Conservation (phyloP, 2,888 invertebrate species). For the Halocaridina rubra region DNA sequence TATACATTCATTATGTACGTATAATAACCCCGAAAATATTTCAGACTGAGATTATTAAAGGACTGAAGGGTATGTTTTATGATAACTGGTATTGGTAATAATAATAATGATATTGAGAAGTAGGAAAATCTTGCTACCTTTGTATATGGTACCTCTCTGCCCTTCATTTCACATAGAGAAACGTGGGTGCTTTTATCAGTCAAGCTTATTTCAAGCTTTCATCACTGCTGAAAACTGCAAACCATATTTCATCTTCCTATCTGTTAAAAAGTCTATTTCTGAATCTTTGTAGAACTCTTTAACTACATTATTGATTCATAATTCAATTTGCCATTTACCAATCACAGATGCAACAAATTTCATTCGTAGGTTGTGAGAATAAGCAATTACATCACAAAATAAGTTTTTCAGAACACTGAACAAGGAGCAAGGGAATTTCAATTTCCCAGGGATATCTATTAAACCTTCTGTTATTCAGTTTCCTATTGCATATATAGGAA, state of each 20-base stretch:
- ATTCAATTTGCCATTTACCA: conserved; percentile 34
- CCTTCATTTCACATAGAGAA: conserved; percentile 28
- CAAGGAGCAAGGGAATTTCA: no score
- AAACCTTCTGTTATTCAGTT: conserved; percentile 9
- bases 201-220: conserved; percentile 37
- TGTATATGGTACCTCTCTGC: conserved; percentile 16
- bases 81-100: not conserved
- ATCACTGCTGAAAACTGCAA: conserved; percentile 39
- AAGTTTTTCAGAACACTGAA: no score
- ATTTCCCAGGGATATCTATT: no score
- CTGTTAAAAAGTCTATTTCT: conserved; percentile 48
- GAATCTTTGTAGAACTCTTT: conserved; percentile 51
- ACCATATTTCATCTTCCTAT: conserved; percentile 42
- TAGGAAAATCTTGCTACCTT: not conserved
- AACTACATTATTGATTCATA: conserved; percentile 45
- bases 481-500: conserved; percentile 29
- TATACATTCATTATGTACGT: conserved; percentile 22
- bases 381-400: no score
- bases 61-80: not conserved
- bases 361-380: conserved; percentile 47
- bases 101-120: no score
- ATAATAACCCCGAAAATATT: conserved; percentile 12
- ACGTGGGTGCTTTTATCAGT: conserved; percentile 54
- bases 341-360: conserved; percentile 46
- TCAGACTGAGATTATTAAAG: conserved; percentile 8